Evolutionary conservation across 2,113 vertebrate species (phyloP).

Genomic region (Melanostigma gelatinosum): DNA sequence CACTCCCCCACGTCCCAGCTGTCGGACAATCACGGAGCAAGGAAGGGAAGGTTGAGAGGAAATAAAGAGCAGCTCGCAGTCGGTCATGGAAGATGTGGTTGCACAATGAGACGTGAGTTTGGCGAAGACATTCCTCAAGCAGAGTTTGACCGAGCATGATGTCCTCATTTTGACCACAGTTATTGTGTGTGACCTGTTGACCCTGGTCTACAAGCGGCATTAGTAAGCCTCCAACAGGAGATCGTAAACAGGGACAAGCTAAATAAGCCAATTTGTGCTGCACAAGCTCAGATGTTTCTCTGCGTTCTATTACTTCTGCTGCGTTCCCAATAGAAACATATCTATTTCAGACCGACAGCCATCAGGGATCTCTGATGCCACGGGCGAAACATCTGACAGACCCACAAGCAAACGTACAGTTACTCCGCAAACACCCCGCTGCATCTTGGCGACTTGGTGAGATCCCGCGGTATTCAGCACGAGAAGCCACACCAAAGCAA

Average conservation of each 20-base stretch:
- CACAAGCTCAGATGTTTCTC: conserved; percentile 9
- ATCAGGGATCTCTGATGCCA: conserved; percentile 34
- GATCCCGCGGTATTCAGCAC: conserved; percentile 35
- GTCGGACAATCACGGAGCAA: conserved; percentile 32
- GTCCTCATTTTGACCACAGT: conserved; percentile 17
- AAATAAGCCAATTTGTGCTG: conserved; percentile 2
- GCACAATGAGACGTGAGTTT: conserved; percentile 6
- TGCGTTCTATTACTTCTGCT: background rate
- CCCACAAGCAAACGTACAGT: conserved; percentile 29
- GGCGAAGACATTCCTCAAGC: background rate
- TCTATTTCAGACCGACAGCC: conserved; percentile 34
- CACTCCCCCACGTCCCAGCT: conserved; percentile 98
- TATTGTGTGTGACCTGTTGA: conserved; percentile 11
- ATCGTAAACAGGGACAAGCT: conserved; percentile 6
- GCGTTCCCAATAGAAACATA: conserved; percentile 17
- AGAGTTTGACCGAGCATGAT: background rate
- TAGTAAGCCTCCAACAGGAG: conserved; percentile 11
- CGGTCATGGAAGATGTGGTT: conserved; percentile 8
- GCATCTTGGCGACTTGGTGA: conserved; percentile 14
- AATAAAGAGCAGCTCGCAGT: background rate
- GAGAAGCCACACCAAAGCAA: conserved; percentile 51
- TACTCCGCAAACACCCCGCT: conserved; percentile 11
- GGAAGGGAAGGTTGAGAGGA: background rate
- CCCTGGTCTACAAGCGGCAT: background rate
- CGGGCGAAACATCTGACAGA: conserved; percentile 30